Evolutionary conservation across 1,140 invertebrate genomes (phyloP).

Genomic region (Pseudachorutes palmiensis): DNA sequence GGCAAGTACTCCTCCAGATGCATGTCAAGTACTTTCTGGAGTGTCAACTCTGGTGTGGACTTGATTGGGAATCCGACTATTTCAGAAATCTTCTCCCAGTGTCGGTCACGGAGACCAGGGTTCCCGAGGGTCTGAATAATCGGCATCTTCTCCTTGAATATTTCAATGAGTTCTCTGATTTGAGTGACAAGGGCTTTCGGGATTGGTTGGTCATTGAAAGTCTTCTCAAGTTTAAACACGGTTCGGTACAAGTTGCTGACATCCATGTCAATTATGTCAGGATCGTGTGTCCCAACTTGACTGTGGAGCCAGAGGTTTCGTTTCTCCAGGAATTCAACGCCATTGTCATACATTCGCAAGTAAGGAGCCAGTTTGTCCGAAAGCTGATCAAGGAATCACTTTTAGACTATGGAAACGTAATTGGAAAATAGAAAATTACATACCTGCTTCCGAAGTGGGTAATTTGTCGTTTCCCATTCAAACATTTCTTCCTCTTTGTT

Average conservation of each 20-base stretch:
- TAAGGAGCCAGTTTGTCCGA: slow-evolving; percentile 68
- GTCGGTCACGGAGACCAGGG: slow-evolving; percentile 81
- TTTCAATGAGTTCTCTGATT: slow-evolving; percentile 68
- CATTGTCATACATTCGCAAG: slow-evolving; percentile 79
- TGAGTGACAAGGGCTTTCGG: slow-evolving; percentile 47
- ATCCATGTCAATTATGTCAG: slow-evolving; percentile 78
- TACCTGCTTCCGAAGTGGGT: slow-evolving; percentile 68
- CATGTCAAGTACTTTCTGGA: slow-evolving; percentile 82
- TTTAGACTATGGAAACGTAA: neutral
- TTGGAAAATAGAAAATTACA: too few species aligned
- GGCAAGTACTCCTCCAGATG: slow-evolving; percentile 80
- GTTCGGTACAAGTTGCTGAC: slow-evolving; percentile 68
- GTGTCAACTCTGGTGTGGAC: slow-evolving; percentile 70
- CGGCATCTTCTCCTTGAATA: slow-evolving; percentile 82
- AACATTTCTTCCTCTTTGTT: slow-evolving; percentile 87
- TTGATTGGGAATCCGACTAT: slow-evolving; percentile 88
- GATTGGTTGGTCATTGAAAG: slow-evolving; percentile 61
- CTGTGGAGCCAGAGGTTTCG: slow-evolving; percentile 73
- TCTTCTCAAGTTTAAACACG: slow-evolving; percentile 81
- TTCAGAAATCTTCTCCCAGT: slow-evolving; percentile 94
- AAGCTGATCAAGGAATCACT: slow-evolving; percentile 28
- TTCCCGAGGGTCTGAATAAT: slow-evolving; percentile 87
- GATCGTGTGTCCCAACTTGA: slow-evolving; percentile 73
- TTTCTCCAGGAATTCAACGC: slow-evolving; percentile 75
- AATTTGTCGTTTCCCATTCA: slow-evolving; percentile 78